These are phyloP conservation scores for Aurelia coerulea DNA, from an alignment of 30 jellyfish, hydroid and myxozoan species.

Conservation along the genomic window DNA sequence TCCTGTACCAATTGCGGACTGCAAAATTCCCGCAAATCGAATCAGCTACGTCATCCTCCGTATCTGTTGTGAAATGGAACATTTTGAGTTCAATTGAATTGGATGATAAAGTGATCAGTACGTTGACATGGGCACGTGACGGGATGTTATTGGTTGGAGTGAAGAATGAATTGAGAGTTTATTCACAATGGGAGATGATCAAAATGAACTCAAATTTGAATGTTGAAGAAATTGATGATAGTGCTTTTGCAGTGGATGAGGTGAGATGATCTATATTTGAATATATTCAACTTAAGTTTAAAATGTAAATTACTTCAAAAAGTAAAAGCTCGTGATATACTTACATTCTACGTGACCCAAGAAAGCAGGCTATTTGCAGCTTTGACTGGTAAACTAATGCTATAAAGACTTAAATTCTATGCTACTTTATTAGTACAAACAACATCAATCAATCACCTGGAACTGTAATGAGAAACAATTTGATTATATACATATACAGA, in stretches of 20 bases:
- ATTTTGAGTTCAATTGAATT: slow-evolving; percentile 64
- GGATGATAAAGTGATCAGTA: slow-evolving; percentile 65
- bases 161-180: slow-evolving; percentile 92
- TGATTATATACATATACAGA: too few species aligned
- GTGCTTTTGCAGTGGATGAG: slow-evolving; percentile 26
- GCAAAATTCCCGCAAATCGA: slow-evolving; percentile 42
- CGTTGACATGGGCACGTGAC: slow-evolving; percentile 96
- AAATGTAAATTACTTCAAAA: too few species aligned
- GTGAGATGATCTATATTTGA: not conserved
- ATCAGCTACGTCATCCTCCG: slow-evolving; percentile 58
- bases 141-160: slow-evolving; percentile 97
- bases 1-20: slow-evolving; percentile 46
- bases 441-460: too few species aligned
- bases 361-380: too few species aligned
- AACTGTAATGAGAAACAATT: too few species aligned
- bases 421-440: too few species aligned
- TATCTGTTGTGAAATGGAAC: slow-evolving; percentile 73
- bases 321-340: too few species aligned
- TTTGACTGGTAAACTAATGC: too few species aligned
- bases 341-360: too few species aligned
- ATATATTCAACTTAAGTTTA: too few species aligned
- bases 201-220: slow-evolving; percentile 17
- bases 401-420: too few species aligned
- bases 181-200: slow-evolving; percentile 95
- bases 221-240: not conserved